phyloP scores from a whole-genome alignment of 2,797 vertebrate genomes.

The Tadarida brasiliensis region DNA sequence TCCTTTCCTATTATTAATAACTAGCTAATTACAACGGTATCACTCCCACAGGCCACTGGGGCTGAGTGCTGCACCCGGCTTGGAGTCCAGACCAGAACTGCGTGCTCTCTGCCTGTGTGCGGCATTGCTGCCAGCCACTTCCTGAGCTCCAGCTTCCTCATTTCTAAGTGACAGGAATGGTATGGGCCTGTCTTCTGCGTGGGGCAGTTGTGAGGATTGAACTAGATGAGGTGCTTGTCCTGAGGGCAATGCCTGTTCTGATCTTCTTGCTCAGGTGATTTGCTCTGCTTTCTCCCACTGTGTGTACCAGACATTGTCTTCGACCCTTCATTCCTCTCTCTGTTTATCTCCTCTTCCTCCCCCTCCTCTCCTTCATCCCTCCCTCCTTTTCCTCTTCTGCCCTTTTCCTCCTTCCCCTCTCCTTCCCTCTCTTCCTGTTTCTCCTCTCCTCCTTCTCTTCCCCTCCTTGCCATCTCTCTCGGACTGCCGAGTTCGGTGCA shows the following conservation, averaged over 20 bases:
- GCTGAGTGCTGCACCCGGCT: constrained; percentile 88
- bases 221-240: background rate
- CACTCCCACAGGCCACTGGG: constrained; percentile 86
- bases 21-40: too few relatives aligned
- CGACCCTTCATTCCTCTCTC: background rate
- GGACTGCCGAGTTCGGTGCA: too few relatives aligned
- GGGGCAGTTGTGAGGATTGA: background rate
- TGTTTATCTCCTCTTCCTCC: too few relatives aligned
- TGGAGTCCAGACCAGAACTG: constrained; percentile 84
- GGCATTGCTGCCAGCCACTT: constrained; percentile 78
- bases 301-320: background rate
- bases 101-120: constrained; percentile 89
- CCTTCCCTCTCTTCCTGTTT: background rate
- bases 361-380: background rate
- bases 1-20: too few relatives aligned
- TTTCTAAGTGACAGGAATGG: background rate
- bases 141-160: background rate
- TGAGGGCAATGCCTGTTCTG: background rate
- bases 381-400: too few relatives aligned
- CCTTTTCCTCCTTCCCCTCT: background rate
- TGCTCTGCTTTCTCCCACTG: background rate
- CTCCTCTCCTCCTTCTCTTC: too few relatives aligned
- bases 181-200: background rate
- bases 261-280: background rate
- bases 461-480: too few relatives aligned